Evolutionary conservation across 2,797 vertebrate genomes (phyloP), one percentile per base, ranked within the genome.

Genomic region (Propithecus perrieri): DNA sequence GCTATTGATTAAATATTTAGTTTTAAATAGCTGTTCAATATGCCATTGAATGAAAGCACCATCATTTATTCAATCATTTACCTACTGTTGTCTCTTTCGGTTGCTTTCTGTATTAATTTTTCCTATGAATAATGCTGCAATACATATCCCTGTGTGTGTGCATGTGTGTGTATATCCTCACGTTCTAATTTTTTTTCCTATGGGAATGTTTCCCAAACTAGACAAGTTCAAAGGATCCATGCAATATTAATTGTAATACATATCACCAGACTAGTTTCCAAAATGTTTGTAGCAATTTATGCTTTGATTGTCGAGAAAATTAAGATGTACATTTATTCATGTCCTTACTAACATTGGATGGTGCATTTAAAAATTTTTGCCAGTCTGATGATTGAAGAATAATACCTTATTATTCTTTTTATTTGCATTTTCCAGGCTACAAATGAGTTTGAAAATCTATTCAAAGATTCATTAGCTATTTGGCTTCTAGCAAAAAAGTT

Each of bases 241-340:
- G 57, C 4, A 81, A 30, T 92, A 75, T 87, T 79, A 88, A 79
- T 72, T 85, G 80, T 88, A 95, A 63, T 67, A 80, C 63, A 11
- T 88, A 65, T 55, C 67, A 33, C 17, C 43, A 84, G 38, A 48
- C 43, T 59, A 67, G n/a, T 61, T 94, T 91, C 2, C 1, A 76
- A 88, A 83, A 38, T 35, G 15, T 81, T 88, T 75, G 22, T n/a
- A 43, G 28, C 6, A 72, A 57, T 63, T 63, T 91, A 63, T 14
- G 76, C 18, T 92, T 86, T 93, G 38, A 61, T 22, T 93, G 35
- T 38, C 50, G 85, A 35, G n/a, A 89, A 76, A 59, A 59, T 63
- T 78, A 53, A 17, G n/a, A 35, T 43, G 1, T 20, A 14, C 6
- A 48, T 63, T 79, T 72, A 88, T 43, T 43, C 2, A 22, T 33